Conservation (phyloP, 2,113 vertebrate species). For the Miniopterus natalensis region DNA sequence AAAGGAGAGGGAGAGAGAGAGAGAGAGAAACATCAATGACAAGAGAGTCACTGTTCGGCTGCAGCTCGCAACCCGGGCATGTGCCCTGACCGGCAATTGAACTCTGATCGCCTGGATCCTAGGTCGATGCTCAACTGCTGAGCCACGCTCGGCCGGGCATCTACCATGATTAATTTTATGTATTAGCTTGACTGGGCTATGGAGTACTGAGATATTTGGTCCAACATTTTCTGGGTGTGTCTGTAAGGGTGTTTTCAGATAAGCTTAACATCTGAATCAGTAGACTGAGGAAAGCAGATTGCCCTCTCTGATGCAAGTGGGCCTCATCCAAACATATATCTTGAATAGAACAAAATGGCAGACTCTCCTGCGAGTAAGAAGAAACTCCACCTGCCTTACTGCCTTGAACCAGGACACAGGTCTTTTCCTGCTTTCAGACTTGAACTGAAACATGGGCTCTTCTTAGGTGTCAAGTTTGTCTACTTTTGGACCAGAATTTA, state of each 20-base stretch:
- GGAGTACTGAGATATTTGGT: background rate
- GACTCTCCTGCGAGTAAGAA: background rate
- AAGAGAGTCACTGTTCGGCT: too few relatives aligned
- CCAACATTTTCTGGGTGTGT: background rate
- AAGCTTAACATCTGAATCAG: background rate
- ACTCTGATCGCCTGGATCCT: too few relatives aligned
- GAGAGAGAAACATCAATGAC: too few relatives aligned
- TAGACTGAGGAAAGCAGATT: background rate
- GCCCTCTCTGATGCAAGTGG: background rate
- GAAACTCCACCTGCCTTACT: background rate
- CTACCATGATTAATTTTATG: background rate
- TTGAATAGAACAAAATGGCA: background rate
- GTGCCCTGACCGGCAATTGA: too few relatives aligned
- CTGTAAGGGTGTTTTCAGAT: background rate
- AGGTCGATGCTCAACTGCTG: too few relatives aligned
- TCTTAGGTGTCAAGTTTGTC: background rate
- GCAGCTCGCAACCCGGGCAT: too few relatives aligned
- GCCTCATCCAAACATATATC: background rate
- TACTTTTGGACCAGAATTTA: background rate
- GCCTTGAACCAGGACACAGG: background rate
- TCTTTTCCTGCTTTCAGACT: background rate
- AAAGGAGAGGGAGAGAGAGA: too few relatives aligned
- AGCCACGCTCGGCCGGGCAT: too few relatives aligned
- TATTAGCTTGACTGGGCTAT: background rate
- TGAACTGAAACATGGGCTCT: background rate